Evolutionary conservation across 2,888 invertebrate species (phyloP), one percentile per base, ranked within the genome.

Genomic region (Stenodema calcarata): DNA sequence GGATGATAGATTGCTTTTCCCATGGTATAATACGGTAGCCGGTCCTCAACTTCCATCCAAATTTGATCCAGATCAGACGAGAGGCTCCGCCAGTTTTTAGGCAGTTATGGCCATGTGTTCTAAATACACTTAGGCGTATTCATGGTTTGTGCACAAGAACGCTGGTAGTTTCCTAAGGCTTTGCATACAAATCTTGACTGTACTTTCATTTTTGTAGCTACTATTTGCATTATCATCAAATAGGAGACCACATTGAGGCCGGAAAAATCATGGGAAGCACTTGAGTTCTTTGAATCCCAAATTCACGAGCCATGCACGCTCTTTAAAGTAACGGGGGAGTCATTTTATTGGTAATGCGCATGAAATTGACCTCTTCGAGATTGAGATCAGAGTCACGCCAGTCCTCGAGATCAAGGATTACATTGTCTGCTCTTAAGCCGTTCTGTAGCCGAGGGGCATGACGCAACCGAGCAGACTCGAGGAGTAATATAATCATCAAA

Each of bases 371-470:
- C 78, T 23, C 23, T 78, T 27, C 7, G 42, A 78, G 78, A 78
- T 78, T 44, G 44, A 78, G 44, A 78, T 78, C 78, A 27, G 78
- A 78, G 78, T 78, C 78, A 78, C 78, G 78, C 78, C 78, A 78
- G 42, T 44, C n/a, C 44, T 28, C 2, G 27, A 44, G 78, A 78
- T 78, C 78, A 23, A 78, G 23, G 78, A 78, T 78, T 78, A 78
- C 78, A 78, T 78, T 78, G 78, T 78, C 78, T 62, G 62, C 78
- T 14, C 44, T 78, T 41, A n/a, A 41, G 73, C 18, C 18, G 30
- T 35, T 73, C 28, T 73, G 30, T 16, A 73, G 35, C 41, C 41
- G 16, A 41, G 7, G 41, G 30, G 30, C 18, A 41, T 73, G 73
- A 73, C 35, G 73, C 35, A 73, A 73, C 28, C 62, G 3, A 62